Evolutionary conservation across 2,113 vertebrate genomes (phyloP).

Genomic region (Bungarus multicinctus): DNA sequence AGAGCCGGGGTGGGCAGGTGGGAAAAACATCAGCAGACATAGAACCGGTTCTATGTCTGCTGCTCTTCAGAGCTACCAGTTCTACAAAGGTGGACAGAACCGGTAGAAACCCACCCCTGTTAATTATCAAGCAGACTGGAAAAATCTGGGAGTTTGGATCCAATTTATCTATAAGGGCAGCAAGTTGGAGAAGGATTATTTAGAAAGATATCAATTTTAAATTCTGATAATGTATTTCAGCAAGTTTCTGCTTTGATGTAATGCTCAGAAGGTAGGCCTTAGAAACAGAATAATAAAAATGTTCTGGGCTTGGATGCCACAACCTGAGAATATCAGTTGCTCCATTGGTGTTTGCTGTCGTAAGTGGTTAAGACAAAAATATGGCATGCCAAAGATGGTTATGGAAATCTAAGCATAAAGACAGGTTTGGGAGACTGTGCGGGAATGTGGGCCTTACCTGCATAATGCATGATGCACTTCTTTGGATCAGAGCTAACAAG

Average conservation of each 20-base stretch:
- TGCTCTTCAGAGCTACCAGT: no score
- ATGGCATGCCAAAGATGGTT: background rate
- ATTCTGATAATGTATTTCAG: background rate
- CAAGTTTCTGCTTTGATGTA: background rate
- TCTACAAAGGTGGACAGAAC: no score
- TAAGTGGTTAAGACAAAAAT: background rate
- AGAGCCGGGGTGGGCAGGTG: no score
- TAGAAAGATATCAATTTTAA: background rate
- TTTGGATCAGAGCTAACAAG: background rate
- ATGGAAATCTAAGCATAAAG: background rate
- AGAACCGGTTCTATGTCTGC: no score
- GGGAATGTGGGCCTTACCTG: background rate
- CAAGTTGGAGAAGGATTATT: background rate
- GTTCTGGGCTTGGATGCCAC: background rate
- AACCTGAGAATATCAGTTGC: background rate
- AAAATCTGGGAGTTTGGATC: background rate
- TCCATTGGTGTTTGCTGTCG: background rate
- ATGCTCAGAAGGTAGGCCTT: background rate
- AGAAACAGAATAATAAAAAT: background rate
- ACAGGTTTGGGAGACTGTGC: background rate
- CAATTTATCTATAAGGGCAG: background rate
- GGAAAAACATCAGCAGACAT: no score
- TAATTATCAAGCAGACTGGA: background rate
- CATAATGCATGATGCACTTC: background rate
- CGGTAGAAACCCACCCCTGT: no score